A percentile compares a stretch with the other conserved stretches of the same genome.
Evolutionary conservation across 2,113 vertebrate species (phyloP).

Genomic region (Passerina amoena): DNA sequence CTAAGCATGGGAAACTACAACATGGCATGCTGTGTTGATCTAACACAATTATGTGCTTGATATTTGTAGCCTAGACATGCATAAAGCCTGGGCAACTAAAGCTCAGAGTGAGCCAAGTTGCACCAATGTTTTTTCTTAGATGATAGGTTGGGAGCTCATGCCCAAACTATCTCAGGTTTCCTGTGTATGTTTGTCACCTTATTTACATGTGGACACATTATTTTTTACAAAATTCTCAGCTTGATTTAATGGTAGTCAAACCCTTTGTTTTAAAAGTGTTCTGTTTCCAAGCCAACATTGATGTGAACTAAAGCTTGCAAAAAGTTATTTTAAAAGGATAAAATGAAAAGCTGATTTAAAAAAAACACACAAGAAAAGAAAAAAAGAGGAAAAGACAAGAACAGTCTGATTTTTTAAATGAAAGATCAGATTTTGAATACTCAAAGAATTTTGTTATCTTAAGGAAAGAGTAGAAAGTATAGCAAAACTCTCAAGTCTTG

Average conservation of each 20-base stretch:
- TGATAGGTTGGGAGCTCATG: background rate
- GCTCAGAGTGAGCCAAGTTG: rapidly evolving
- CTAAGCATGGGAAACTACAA: background rate
- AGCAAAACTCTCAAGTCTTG: background rate
- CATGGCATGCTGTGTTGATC: rapidly evolving
- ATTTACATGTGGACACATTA: background rate
- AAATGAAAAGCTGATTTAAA: background rate
- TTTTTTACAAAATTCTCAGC: background rate
- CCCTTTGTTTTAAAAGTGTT: background rate
- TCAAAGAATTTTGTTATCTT: background rate
- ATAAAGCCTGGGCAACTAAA: background rate
- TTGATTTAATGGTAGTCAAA: background rate
- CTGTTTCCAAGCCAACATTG: background rate
- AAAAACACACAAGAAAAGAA: background rate
- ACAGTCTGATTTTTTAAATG: background rate
- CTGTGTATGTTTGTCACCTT: background rate
- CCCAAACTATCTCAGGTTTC: background rate
- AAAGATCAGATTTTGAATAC: background rate
- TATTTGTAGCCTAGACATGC: background rate
- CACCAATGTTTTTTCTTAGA: background rate
- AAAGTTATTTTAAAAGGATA: background rate
- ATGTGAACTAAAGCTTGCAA: background rate
- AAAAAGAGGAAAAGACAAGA: background rate
- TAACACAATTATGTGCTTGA: background rate
- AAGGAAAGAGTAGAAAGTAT: background rate